Evolutionary conservation across 1,140 invertebrate species (phyloP).

Genomic region (Gryon sp.): DNA sequence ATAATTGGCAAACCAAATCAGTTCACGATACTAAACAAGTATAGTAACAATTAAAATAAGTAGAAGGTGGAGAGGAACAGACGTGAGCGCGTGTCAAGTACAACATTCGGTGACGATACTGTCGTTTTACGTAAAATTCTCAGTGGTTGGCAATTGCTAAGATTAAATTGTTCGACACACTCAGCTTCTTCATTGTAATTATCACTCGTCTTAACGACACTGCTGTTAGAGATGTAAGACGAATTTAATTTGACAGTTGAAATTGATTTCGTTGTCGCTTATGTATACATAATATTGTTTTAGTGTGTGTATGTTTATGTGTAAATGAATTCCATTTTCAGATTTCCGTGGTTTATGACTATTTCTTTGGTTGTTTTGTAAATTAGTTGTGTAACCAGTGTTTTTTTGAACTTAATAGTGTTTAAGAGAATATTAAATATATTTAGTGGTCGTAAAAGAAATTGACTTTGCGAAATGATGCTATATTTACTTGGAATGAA

Average conservation of each 20-base stretch:
- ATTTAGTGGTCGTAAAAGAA: too few species aligned
- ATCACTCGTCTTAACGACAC: conserved; percentile 53
- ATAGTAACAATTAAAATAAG: conserved; percentile 56
- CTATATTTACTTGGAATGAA: too few species aligned
- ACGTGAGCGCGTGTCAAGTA: conserved; percentile 64
- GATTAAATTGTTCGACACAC: conserved; percentile 47
- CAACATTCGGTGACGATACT: conserved; percentile 42
- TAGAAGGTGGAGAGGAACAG: conserved; percentile 41
- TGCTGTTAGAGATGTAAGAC: conserved; percentile 50
- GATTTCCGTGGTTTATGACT: too few species aligned
- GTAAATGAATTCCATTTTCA: too few species aligned
- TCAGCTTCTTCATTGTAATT: conserved; percentile 56
- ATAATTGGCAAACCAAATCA: conserved; percentile 60
- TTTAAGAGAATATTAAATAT: too few species aligned
- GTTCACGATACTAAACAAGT: conserved; percentile 47
- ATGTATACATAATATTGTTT: conserved; percentile 16
- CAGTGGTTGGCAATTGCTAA: conserved; percentile 52
- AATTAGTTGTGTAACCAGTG: too few species aligned
- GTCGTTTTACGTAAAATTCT: conserved; percentile 54
- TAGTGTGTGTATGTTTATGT: too few species aligned
- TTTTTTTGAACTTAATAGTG: too few species aligned
- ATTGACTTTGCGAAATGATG: too few species aligned
- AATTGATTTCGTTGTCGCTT: conserved; percentile 56
- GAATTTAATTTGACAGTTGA: conserved; percentile 49
- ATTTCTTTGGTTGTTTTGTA: background rate